These are phyloP conservation scores for Drusus annulatus DNA, from an alignment of 1,140 invertebrate genomes.

Conservation along the genomic window DNA sequence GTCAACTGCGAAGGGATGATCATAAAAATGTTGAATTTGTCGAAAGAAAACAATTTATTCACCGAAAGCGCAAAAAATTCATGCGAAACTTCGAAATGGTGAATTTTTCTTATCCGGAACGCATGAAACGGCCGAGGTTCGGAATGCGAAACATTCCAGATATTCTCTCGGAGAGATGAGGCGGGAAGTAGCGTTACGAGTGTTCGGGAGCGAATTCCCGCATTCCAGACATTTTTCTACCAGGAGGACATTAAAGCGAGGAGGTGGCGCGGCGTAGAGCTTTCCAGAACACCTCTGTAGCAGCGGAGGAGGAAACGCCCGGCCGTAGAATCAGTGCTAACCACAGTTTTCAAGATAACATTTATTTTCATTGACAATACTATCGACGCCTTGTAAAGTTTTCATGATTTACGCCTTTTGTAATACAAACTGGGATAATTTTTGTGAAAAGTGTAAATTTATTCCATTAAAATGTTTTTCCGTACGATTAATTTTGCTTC, in stretches of 20 bases:
- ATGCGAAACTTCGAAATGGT: constrained; percentile 62
- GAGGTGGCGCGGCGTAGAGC: neutral
- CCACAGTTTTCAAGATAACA: too few species aligned
- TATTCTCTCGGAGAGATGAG: constrained; percentile 60
- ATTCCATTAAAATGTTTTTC: too few species aligned
- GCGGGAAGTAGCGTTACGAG: constrained; percentile 29
- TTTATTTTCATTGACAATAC: too few species aligned
- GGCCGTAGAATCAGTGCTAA: neutral
- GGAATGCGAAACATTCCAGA: constrained; percentile 61
- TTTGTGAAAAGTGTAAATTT: too few species aligned
- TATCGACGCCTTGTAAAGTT: too few species aligned
- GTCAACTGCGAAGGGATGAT: neutral
- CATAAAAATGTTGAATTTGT: constrained; percentile 21
- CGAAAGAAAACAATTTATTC: constrained; percentile 14
- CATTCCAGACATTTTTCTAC: constrained; percentile 70
- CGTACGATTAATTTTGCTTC: too few species aligned
- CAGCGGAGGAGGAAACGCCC: neutral
- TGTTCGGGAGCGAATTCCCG: constrained; percentile 66
- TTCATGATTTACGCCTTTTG: too few species aligned
- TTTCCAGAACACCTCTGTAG: neutral
- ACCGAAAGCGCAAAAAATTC: constrained; percentile 50
- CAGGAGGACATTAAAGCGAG: constrained; percentile 61
- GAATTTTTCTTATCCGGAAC: constrained; percentile 67
- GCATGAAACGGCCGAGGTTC: constrained; percentile 60
- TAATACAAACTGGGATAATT: too few species aligned